A percentile compares a stretch with the other conserved stretches of the same genome.
Evolutionary conservation across 2,888 invertebrate genomes (phyloP).

Genomic region (Amiota mariae): DNA sequence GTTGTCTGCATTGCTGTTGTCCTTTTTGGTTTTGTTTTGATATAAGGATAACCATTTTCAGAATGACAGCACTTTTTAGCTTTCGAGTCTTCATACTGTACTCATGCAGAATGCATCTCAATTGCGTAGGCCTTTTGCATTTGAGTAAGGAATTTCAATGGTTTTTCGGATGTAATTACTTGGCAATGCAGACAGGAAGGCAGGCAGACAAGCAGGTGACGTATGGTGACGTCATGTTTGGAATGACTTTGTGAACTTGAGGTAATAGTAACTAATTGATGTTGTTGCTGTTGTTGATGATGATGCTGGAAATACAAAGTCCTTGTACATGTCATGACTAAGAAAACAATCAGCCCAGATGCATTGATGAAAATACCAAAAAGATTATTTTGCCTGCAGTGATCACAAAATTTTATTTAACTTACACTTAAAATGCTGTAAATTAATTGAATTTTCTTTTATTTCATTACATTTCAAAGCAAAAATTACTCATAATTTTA

Average conservation of each 20-base stretch:
- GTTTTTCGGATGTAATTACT: constrained; percentile 22
- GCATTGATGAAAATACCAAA: not conserved
- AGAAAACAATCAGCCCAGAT: constrained; percentile 23
- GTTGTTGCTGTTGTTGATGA: constrained; percentile 1
- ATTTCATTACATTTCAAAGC: too few species aligned
- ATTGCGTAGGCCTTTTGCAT: constrained; percentile 12
- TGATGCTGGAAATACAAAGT: not conserved
- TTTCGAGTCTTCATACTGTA: too few species aligned
- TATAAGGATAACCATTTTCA: constrained; percentile 7
- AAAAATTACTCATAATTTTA: too few species aligned
- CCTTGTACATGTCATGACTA: constrained; percentile 15
- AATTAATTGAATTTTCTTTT: too few species aligned
- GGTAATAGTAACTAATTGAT: not conserved
- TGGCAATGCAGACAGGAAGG: not conserved
- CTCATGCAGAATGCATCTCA: not conserved
- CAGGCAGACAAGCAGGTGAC: constrained; percentile 13
- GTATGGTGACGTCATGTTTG: not conserved
- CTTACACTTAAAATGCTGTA: too few species aligned
- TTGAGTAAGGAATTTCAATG: constrained; percentile 16
- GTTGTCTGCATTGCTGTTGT: constrained; percentile 22
- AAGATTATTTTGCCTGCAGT: not conserved
- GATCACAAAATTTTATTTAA: not conserved
- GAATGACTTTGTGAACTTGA: constrained; percentile 12
- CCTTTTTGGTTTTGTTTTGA: not conserved
- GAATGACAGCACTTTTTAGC: not conserved